A percentile compares a stretch with the other conserved stretches of the same genome.
Evolutionary conservation across 2,797 vertebrate species (phyloP).

Genomic region (Manis crassicaudata): DNA sequence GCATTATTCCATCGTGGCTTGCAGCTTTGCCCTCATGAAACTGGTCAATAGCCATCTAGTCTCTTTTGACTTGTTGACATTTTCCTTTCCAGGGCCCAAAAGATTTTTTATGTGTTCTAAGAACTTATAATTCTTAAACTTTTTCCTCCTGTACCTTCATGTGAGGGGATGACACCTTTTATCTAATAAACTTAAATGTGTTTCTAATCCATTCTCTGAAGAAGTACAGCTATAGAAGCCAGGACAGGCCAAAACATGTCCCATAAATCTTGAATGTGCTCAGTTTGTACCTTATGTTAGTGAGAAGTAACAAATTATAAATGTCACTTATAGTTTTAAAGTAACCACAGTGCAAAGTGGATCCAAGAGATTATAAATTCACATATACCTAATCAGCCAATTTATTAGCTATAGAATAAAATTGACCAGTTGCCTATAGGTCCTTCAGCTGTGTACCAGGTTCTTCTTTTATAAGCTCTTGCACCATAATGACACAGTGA

Average conservation of each 20-base stretch:
- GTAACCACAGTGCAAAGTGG: conserved; percentile 84
- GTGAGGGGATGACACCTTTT: conserved; percentile 80
- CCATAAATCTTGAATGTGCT: conserved; percentile 88
- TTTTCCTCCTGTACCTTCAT: conserved; percentile 74
- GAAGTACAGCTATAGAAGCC: conserved; percentile 87
- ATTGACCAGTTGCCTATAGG: conserved; percentile 87
- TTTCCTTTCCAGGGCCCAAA: conserved; percentile 72
- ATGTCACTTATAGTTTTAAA: conserved; percentile 89
- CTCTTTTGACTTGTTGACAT: conserved; percentile 76
- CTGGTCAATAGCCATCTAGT: conserved; percentile 68
- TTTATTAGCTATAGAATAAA: conserved; percentile 92
- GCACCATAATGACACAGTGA: conserved; percentile 83
- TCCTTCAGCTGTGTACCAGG: conserved; percentile 78
- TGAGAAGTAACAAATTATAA: conserved; percentile 89
- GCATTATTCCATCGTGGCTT: conserved; percentile 71
- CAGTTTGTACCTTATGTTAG: conserved; percentile 76
- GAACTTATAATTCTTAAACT: conserved; percentile 81
- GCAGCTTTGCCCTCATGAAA: conserved; percentile 68
- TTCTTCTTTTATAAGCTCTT: conserved; percentile 88
- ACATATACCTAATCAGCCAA: conserved; percentile 85
- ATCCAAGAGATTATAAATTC: conserved; percentile 87
- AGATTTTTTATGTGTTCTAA: conserved; percentile 79
- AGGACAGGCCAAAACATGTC: conserved; percentile 88
- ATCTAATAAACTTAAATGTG: conserved; percentile 88
- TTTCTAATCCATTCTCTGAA: conserved; percentile 89